Base-by-base conservation (phyloP, 2,113 vertebrate genomes). In the Leucopternis melanops region DNA sequence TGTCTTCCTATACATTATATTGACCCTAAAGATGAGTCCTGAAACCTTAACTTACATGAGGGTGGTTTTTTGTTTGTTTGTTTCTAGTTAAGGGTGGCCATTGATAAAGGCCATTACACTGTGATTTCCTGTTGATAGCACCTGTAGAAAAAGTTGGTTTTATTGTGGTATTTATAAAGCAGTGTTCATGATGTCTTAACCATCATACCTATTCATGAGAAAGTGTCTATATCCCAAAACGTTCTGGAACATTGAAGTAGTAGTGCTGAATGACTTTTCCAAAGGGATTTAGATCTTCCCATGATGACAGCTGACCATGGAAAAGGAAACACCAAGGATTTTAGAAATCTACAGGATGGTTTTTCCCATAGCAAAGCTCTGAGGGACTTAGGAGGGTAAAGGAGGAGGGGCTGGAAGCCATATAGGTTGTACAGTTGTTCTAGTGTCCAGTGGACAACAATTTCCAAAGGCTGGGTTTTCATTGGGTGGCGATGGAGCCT, bases 61-160 rank as follows among this genome's bases (percentile, higher is more conserved):
- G 10, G 52, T 1, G 3, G 0, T 9, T 29, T n/a, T 26, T 50
- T 49, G 5, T 17, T 66, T 45, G 2, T 16, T 80, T 73, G 14
- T 18, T 84, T 52, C 15, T 45, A 27, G 15, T 81, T 58, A 84
- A 71, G 25, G 13, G 40, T 61, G 17, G 16, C 6, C 6, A 32
- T 13, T 23, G 26, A 31, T 34, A 42, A 78, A 52, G 26, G 40
- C 5, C 34, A 10, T 81, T 77, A 17, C 3, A 27, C 4, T 34
- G 9, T 42, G 36, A 40, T 66, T 85, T 71, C 21, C 17, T 63
- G 8, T 70, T 70, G 45, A 45, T 45, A 63, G 31, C 34, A 65
- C 10, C 40, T 40, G 16, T 65, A 72, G 55, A 67, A 91, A 44
- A 7, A 40, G 25, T 17, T 61, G 14, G 1, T 29, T 81, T 71